Base-by-base conservation (phyloP, 2,888 invertebrate genomes). In the Invenusta paracnida region DNA sequence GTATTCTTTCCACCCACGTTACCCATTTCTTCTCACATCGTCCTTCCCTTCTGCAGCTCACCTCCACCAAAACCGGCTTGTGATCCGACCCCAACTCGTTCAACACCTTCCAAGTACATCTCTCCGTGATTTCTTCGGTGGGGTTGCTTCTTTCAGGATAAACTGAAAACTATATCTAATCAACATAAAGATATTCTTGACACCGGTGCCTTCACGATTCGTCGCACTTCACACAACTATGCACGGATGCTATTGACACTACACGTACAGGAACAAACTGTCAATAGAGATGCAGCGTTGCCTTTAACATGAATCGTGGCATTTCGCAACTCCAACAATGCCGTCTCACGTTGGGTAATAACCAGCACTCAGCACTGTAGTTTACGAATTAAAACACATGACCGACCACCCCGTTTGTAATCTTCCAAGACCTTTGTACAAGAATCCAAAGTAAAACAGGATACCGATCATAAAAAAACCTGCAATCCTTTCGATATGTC, bases 151-250 rank as follows among this genome's bases (percentile, higher is more conserved):
- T 87, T 87, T 81, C 86, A 86, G 13, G 25, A 87, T 1, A 84
- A 84, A 17, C 30, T 87, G 31, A 48, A 29, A 0, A 87, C 13
- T 84, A 1, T 5, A 17, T n/a, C n/a, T n/a, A n/a, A n/a, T n/a
- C n/a, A n/a, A n/a, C n/a, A n/a, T n/a, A n/a, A n/a, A 17, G 83
- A 83, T 23, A 30, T 87, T 2, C 84, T 86, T 0, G 31, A 87
- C 25, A 25, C 29, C 27, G 87, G 87, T 27, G 87, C 86, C 23
- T 87, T 87, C 83, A 86, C 87, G 23, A 87, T 86, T 29, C 30
- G 84, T 0, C 83, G 83, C 17, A 86, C 86, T 1, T 27, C 67
- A 28, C 85, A 86, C 30, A 17, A 83, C 30, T 87, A 84, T 73
- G 28, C n/a, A 13, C 81, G 87, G 29, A 83, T 83, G n/a, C n/a